Evolutionary conservation across 2,888 invertebrate genomes (phyloP), one percentile per base, ranked within the genome.

Genomic region (Euplexia lucipara): DNA sequence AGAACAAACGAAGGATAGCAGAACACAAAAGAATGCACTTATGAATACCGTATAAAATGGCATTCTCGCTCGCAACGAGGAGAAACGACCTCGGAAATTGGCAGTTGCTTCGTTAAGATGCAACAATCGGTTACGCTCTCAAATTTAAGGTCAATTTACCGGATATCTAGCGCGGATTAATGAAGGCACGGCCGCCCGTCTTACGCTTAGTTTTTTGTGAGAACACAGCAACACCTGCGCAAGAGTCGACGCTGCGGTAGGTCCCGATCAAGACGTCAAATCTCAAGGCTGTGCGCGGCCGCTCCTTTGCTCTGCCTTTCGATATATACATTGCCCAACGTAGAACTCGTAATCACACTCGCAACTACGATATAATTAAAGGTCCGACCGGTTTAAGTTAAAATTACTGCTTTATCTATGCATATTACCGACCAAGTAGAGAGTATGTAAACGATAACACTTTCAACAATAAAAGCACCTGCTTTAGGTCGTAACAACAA

Each of bases 241-340:
- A 87, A 87, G 90, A 89, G 84, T 83, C 89, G 85, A 81, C 92
- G 92, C 93, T 93, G 94, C 94, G 95, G 95, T 95, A 91, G 95
- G 95, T 95, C 95, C 88, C 93, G 93, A 94, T 94, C 95, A 94
- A 95, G 94, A 94, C 94, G 91, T 95, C 94, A 95, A 93, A 93
- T 90, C 93, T 92, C 94, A 95, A 95, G 95, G 95, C 90, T 93
- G 91, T 70, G 82, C 78, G 86, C 89, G 86, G 88, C 87, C 90
- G 87, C 85, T 88, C 89, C 86, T 88, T 90, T 85, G 83, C 83
- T 83, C 82, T 87, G 83, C 85, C 90, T 89, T 89, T 90, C 89
- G 88, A 91, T 91, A 92, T 91, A 92, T 89, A 90, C 86, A 90
- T 91, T 91, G 86, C 89, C 86, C 88, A 90, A 89, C 86, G 78